Evolutionary conservation across 2,888 invertebrate genomes (phyloP).

Genomic region (Venustoraphidia nigricollis): DNA sequence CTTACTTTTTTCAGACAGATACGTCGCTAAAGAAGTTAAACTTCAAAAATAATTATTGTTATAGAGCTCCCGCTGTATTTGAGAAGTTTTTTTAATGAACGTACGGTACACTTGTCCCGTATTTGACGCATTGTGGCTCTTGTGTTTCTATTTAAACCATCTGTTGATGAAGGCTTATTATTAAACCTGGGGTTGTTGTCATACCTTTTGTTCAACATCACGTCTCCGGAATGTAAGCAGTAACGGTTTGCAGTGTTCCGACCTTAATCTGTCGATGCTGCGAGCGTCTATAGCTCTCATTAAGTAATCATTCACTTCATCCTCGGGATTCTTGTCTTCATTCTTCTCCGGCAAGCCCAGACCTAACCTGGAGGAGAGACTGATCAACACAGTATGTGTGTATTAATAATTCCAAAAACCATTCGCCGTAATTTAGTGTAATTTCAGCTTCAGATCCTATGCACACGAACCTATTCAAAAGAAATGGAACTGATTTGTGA

Average conservation of each 20-base stretch:
- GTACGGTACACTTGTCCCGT: too few species aligned
- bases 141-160: background rate
- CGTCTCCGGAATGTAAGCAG: constrained; percentile 71
- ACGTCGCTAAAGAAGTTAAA: too few species aligned
- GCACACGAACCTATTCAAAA: too few species aligned
- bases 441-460: too few species aligned
- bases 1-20: too few species aligned
- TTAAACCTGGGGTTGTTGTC: background rate
- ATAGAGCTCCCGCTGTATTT: too few species aligned
- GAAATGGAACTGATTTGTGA: too few species aligned
- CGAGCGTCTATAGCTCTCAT: constrained; percentile 92
- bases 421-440: too few species aligned
- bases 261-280: constrained; percentile 74
- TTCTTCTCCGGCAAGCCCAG: constrained; percentile 53
- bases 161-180: background rate
- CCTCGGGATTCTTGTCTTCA: constrained; percentile 70
- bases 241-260: constrained; percentile 77
- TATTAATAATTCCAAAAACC: too few species aligned
- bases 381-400: background rate
- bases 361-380: constrained; percentile 21
- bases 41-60: too few species aligned
- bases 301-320: constrained; percentile 91
- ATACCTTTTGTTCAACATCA: constrained; percentile 68
- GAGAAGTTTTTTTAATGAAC: too few species aligned
- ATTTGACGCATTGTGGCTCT: too few species aligned